A percentile compares a stretch with the other conserved stretches of the same genome.
phyloP scores from a whole-genome alignment of 1,140 invertebrate genomes.

The Hypsibius dujardini region DNA sequence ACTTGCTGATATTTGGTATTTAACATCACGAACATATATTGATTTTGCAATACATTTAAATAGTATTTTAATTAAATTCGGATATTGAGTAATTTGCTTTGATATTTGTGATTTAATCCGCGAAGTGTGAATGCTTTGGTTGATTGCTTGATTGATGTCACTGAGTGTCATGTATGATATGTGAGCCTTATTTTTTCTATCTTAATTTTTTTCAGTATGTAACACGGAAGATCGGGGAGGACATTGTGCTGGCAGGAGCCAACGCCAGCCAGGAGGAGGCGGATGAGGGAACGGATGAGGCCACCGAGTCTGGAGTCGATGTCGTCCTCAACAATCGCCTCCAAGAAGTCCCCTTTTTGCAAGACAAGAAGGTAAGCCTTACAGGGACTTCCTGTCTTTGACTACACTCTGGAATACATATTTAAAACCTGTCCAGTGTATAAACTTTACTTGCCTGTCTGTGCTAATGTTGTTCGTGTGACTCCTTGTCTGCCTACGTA shows the following conservation, averaged over 20 bases:
- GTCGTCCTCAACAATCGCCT: constrained; percentile 79
- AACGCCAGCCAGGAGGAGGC: constrained; percentile 64
- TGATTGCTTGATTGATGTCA: constrained; percentile 3
- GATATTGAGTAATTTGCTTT: no score
- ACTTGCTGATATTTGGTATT: no score
- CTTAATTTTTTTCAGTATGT: constrained; percentile 41
- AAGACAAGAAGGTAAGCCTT: constrained; percentile 32
- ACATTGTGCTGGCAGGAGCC: constrained; percentile 60
- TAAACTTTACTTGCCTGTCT: no score
- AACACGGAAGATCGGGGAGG: constrained; percentile 51
- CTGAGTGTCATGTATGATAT: not conserved
- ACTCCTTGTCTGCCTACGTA: no score
- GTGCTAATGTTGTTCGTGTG: no score
- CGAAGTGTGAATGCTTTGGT: constrained; percentile 24
- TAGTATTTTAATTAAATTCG: no score
- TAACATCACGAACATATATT: no score
- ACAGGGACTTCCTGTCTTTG: no score
- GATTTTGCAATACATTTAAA: no score
- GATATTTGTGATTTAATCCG: not conserved
- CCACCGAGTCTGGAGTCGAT: constrained; percentile 63
- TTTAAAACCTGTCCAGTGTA: no score
- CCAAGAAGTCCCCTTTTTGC: constrained; percentile 53
- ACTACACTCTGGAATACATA: no score
- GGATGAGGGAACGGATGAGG: constrained; percentile 60
- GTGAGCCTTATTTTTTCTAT: not conserved